Evolutionary conservation across 2,888 invertebrate genomes (phyloP).

Genomic region (Drosophila borborema): DNA sequence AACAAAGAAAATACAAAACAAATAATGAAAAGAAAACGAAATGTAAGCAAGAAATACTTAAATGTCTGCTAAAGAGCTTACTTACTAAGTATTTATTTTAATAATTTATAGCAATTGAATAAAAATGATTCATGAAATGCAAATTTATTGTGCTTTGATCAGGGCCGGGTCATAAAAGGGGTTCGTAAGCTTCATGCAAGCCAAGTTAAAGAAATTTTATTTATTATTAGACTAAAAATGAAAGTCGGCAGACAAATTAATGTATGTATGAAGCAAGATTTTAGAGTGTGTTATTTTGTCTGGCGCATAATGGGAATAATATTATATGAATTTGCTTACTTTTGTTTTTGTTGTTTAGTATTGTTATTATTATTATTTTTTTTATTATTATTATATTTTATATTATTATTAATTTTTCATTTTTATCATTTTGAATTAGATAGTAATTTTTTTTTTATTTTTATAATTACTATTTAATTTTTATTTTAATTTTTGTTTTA

Average conservation of each 20-base stretch:
- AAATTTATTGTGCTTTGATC: conserved; percentile 23
- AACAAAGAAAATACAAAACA: no score
- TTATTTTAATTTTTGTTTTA: neutral
- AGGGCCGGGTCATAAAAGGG: neutral
- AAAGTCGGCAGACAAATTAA: neutral
- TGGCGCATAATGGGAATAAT: no score
- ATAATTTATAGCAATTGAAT: conserved; percentile 80
- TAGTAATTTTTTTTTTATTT: neutral
- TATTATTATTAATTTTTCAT: neutral
- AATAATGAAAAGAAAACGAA: conserved; percentile 19
- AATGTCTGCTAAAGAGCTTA: conserved; percentile 70
- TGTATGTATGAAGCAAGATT: neutral
- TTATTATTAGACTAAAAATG: neutral
- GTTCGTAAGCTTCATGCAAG: neutral
- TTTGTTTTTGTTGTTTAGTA: neutral
- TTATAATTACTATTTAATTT: no score
- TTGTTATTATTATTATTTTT: neutral
- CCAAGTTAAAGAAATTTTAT: neutral
- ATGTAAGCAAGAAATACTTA: conserved; percentile 51
- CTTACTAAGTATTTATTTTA: conserved; percentile 78
- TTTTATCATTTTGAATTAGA: neutral
- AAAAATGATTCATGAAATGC: conserved; percentile 81
- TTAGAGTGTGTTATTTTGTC: neutral
- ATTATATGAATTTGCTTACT: neutral
- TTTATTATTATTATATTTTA: neutral